A percentile compares a stretch with the other conserved stretches of the same genome.
Evolutionary conservation across 1,140 invertebrate genomes (phyloP).

Genomic region (Ganaspis sp.): DNA sequence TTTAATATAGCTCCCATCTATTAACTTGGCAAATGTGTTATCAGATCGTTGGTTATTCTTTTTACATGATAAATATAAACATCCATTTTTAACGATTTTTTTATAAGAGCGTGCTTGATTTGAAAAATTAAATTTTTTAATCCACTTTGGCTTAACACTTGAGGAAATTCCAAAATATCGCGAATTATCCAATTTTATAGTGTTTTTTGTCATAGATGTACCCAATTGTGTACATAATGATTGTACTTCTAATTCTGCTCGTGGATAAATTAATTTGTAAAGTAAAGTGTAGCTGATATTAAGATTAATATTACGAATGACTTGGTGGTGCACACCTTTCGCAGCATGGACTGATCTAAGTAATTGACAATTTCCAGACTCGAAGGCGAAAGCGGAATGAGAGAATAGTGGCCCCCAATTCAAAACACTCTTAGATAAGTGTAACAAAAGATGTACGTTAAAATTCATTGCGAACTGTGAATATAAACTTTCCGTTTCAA

Average conservation of each 20-base stretch:
- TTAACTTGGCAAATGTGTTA: neutral
- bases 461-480: neutral
- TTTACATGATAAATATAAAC: neutral
- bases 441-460: slow-evolving; percentile 29
- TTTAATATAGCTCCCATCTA: slow-evolving; percentile 22
- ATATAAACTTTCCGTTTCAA: neutral
- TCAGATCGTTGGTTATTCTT: neutral
- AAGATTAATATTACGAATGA: neutral
- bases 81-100: neutral
- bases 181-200: neutral
- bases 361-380: slow-evolving; percentile 19
- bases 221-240: neutral
- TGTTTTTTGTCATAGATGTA: neutral
- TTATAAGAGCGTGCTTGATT: neutral
- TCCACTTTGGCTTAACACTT: neutral
- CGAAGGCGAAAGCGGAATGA: slow-evolving; percentile 12
- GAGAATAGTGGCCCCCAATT: slow-evolving; percentile 33
- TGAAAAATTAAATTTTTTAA: neutral
- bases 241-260: neutral
- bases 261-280: neutral
- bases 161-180: slow-evolving; percentile 34
- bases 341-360: slow-evolving; percentile 26
- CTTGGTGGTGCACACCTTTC: slow-evolving; percentile 26
- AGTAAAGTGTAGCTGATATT: neutral
- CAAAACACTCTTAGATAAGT: slow-evolving; percentile 18